These are phyloP conservation scores for Xyliphius kryptos DNA, from an alignment of 2,113 vertebrate genomes.

Conservation along the genomic window DNA sequence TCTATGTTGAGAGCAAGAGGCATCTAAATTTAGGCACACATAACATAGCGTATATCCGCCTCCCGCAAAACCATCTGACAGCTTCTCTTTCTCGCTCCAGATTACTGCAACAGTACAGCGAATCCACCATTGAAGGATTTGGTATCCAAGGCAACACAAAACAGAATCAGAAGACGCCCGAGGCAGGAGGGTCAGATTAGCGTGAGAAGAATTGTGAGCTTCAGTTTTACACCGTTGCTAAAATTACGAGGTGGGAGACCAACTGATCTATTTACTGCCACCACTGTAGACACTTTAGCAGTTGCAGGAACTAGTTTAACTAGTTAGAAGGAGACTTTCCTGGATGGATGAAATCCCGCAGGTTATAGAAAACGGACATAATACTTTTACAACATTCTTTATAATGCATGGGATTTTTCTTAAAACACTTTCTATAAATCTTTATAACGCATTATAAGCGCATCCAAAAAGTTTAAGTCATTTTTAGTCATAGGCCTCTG, in stretches of 20 bases:
- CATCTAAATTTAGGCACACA: constrained; percentile 51
- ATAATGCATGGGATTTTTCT: no score
- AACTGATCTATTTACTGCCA: constrained; percentile 1
- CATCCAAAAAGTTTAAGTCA: no score
- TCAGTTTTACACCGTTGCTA: constrained; percentile 44
- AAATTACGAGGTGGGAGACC: constrained; percentile 24
- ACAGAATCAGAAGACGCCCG: constrained; percentile 61
- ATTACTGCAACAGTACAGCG: constrained; percentile 48
- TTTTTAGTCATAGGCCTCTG: no score
- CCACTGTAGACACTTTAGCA: background rate
- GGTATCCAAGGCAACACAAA: constrained; percentile 71
- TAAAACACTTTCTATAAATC: no score
- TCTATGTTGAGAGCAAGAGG: constrained; percentile 22
- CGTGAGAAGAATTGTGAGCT: constrained; percentile 49
- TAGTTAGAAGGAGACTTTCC: background rate
- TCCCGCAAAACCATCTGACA: constrained; percentile 37
- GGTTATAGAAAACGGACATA: no score
- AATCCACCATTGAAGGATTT: constrained; percentile 54
- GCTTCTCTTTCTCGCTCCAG: constrained; percentile 36
- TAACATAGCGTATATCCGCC: constrained; percentile 38
- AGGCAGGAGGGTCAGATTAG: constrained; percentile 60
- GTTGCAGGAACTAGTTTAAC: no score
- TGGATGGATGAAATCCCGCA: no score
- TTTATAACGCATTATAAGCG: no score
- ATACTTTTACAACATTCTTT: no score